Evolutionary conservation across 2,888 invertebrate genomes (phyloP), one percentile per base, ranked within the genome.

Genomic region (Clepsis dumicolana): DNA sequence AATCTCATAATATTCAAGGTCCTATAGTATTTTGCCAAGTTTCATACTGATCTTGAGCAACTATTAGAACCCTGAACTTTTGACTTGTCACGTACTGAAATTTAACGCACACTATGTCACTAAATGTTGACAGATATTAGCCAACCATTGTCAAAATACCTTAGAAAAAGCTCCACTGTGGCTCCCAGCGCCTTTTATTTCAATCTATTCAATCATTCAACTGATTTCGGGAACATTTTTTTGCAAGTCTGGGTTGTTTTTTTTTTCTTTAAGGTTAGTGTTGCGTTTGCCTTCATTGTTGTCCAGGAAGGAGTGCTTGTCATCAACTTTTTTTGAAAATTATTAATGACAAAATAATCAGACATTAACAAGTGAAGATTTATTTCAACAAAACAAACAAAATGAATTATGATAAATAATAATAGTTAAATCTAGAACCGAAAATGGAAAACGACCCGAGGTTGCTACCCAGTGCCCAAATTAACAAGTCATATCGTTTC

Each of bases 51-150:
- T 21, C 44, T 48, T 48, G 21, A 2, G 48, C 48, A 48, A 48
- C 74, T 3, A 14, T n/a, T n/a, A 8, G 27, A 32, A 35, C 50
- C 56, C 27, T 67, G 67, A 62, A 62, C 67, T 27, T 41, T 7
- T 25, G 68, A 64, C 64, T 69, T 25, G 64, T 64, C 68, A 64
- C 68, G 68, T 64, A 16, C 48, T 50, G 18, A 44, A 24, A 59
- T 25, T 64, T 60, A 53, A 53, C 64, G 68, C 64, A 59, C 54
- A 53, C 53, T 64, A 53, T 27, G 38, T 25, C 54, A 57, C 27
- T 56, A 57, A n/a, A 64, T 68, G 41, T 27, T 64, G 59, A 44
- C 57, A 65, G 52, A 56, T 32, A 48, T 62, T 64, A 27, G 35
- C 50, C 50, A 67, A 61, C 32, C 21, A 61, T 25, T 35, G 52